Base-by-base conservation (phyloP, 2,113 vertebrate species). In the Catharus fuscescens region DNA sequence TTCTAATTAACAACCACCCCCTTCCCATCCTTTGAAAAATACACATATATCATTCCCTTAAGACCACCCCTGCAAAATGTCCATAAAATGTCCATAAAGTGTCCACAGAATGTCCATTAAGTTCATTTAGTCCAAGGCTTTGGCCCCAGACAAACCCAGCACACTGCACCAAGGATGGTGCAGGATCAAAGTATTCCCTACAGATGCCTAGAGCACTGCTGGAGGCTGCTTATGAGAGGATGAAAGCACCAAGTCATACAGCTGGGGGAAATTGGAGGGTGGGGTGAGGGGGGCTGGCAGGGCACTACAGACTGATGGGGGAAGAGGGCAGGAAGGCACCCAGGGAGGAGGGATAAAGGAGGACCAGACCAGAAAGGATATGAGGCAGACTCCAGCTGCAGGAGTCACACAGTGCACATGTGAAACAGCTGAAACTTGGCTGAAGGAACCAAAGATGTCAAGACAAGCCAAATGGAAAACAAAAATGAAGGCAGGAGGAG, bases 361-460 rank as follows among this genome's bases (percentile, higher is more conserved):
- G 32, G n/a, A 50, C 2, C 25, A 67, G 66, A 28, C 7, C 0
- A 1, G n/a, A 83, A 40, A 10, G n/a, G 23, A 4, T 26, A 23
- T 2, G 31, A 69, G 66, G 40, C 10, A 16, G 24, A 32, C 14
- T 65, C 11, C 77, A 73, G 59, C 67, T 72, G 50, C 36, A 50
- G 40, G 36, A 83, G 14, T n/a, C 74, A 62, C 18, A 21, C 14
- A 2, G 1, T 8, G 16, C 26, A 32, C 1, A 0, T 32, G 52
- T 52, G 82, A 48, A 69, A 83, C 0, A 0, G n/a, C 71, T 70
- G 69, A 74, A 81, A 66, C 6, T 31, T 1, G 1, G 25, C 26
- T 56, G 34, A 89, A 74, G 64, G 69, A 86, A 86, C 47, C 65
- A 81, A 77, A 34, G 34, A 1, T 1, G 34, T 1, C 3, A 86